A percentile compares a stretch with the other conserved stretches of the same genome.
Evolutionary conservation across 1,140 invertebrate genomes (phyloP).

Genomic region (Cecropterus lyciades): DNA sequence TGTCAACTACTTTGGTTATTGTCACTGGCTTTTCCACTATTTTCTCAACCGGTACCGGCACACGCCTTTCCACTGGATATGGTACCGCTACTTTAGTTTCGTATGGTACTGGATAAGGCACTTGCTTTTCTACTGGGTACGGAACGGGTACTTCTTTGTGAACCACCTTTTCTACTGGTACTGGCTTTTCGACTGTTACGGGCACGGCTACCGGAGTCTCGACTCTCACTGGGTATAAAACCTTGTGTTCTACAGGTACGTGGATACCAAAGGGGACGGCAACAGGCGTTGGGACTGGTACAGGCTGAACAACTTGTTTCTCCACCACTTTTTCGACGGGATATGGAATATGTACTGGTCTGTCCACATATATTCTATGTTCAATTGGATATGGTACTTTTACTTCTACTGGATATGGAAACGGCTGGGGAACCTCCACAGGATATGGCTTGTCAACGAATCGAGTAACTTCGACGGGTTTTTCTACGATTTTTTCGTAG

Average conservation of each 20-base stretch:
- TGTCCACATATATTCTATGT: constrained; percentile 79
- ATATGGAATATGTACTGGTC: constrained; percentile 85
- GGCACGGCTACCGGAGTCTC: constrained; percentile 80
- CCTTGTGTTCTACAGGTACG: constrained; percentile 70
- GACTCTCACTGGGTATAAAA: constrained; percentile 69
- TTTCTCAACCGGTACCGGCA: constrained; percentile 78
- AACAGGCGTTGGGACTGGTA: constrained; percentile 69
- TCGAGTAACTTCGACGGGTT: constrained; percentile 80
- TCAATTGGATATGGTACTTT: constrained; percentile 83
- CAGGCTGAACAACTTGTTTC: constrained; percentile 68
- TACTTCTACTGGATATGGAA: constrained; percentile 79
- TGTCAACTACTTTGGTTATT: constrained; percentile 85
- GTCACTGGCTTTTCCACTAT: constrained; percentile 85
- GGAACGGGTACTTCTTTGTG: constrained; percentile 69
- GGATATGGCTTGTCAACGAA: constrained; percentile 80
- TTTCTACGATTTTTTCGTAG: constrained; percentile 80
- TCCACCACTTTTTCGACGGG: constrained; percentile 84
- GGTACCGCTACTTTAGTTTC: constrained; percentile 73
- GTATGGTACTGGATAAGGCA: constrained; percentile 68
- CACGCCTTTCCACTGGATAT: constrained; percentile 78
- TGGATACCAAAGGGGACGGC: constrained; percentile 64
- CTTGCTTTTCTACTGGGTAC: constrained; percentile 70
- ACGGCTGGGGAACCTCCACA: constrained; percentile 72
- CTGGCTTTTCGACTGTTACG: constrained; percentile 78
- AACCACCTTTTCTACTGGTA: constrained; percentile 65